Base-by-base conservation (phyloP, 2,113 vertebrate species). In the Gymnocephalus cernua region DNA sequence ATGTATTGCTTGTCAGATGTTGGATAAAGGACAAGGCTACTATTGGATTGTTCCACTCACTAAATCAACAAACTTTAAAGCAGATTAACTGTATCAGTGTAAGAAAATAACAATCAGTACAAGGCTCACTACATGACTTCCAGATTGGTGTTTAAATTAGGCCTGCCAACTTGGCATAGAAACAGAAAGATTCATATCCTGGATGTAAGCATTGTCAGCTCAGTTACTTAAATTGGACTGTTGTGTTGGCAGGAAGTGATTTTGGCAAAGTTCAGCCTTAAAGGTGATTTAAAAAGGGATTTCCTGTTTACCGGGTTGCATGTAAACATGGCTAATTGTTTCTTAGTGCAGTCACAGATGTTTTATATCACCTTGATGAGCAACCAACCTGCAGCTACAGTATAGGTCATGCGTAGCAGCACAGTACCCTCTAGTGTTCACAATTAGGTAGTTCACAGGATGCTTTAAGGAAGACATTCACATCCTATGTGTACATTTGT, bases 341-440 rank as follows among this genome's bases (percentile, higher is more conserved):
- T 69, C 64, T 74, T 51, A 38, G 10, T 32, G 67, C 32, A 27
- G 3, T 44, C 54, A 18, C 67, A 83, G 47, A 64, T 77, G 53
- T 74, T 86, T 77, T 23, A 53, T 61, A 79, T 86, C 27, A 84
- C 23, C 9, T 35, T 32, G 56, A 10, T n/a, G 27, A 74, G 21
- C 14, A 41, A 50, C 57, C 45, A 45, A 15, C 16, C 12, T 10
- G 16, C 59, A 62, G 35, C 18, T 0, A 12, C 0, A 5, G 11
- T 0, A 9, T 1, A 5, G 11, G n/a, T 14, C 8, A 53, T 74
- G 4, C 53, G 41, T 57, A 29, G 58, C 1, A 48, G n/a, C 74
- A 86, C 56, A 83, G 54, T 68, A 79, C 74, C 91, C 63, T 76
- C 91, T 89, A 77, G 75, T 90, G 89, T 58, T 83, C 11, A 57